Evolutionary conservation across 2,113 vertebrate species (phyloP).

Genomic region (Sigmodon hispidus): DNA sequence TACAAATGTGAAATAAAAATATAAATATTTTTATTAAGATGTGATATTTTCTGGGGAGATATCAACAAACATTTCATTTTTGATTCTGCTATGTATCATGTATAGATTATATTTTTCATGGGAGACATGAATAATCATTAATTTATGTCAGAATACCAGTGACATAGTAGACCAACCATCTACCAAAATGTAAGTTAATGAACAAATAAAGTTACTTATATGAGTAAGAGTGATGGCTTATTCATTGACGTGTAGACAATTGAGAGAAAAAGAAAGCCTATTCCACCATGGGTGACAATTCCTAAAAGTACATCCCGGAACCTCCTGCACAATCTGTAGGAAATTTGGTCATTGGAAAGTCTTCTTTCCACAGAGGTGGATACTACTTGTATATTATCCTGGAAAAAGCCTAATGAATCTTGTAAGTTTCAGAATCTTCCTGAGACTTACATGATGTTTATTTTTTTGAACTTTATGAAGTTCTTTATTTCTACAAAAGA

Average conservation of each 20-base stretch:
- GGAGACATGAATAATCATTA: too few relatives aligned
- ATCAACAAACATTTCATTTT: neutral
- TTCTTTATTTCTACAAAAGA: neutral
- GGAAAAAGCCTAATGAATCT: too few relatives aligned
- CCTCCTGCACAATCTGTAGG: rapidly evolving
- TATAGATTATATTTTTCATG: neutral
- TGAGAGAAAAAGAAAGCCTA: neutral
- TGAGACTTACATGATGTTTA: neutral
- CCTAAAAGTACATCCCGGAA: neutral
- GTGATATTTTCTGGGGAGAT: neutral
- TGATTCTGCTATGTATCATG: neutral
- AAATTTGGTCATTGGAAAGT: neutral
- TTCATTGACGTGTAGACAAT: neutral
- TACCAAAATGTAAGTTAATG: neutral
- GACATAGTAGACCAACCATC: neutral
- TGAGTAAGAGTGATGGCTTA: neutral
- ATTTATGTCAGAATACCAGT: neutral
- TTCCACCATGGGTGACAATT: neutral
- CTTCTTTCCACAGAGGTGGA: neutral
- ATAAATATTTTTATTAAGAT: neutral
- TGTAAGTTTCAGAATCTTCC: neutral
- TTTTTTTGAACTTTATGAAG: neutral
- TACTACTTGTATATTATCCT: neutral
- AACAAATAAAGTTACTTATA: neutral
- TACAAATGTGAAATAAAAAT: neutral